phyloP scores from a whole-genome alignment of 2,113 vertebrate genomes.

The Synchiropus splendidus region DNA sequence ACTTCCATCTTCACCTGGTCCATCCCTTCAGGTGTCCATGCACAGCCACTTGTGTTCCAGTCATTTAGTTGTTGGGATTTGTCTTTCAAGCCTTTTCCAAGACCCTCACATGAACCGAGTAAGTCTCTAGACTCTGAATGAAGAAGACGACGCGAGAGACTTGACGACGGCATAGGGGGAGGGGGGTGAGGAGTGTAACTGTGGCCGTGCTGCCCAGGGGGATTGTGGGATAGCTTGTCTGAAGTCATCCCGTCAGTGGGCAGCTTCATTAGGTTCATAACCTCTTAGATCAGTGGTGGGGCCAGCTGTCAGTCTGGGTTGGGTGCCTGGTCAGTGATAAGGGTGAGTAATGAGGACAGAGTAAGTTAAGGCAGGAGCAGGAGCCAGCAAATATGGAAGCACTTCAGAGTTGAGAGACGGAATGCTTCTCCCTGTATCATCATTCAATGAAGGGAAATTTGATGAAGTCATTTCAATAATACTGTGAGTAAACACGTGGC shows the following conservation, averaged over 20 bases:
- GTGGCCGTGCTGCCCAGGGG: slow-evolving; percentile 55
- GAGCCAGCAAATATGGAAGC: too few species aligned
- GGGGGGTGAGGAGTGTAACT: slow-evolving; percentile 50
- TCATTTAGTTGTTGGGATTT: too few species aligned
- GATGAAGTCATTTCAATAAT: too few species aligned
- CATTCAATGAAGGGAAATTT: too few species aligned
- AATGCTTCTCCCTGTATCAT: too few species aligned
- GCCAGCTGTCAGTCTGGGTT: slow-evolving; percentile 64
- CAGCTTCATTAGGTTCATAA: slow-evolving; percentile 74
- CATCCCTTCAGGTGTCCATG: too few species aligned
- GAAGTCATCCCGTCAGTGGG: slow-evolving; percentile 64
- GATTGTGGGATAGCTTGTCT: slow-evolving; percentile 62
- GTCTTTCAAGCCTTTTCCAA: too few species aligned
- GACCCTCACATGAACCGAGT: too few species aligned
- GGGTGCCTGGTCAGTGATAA: slow-evolving; percentile 62
- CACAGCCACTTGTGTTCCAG: too few species aligned
- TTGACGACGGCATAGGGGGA: slow-evolving; percentile 18
- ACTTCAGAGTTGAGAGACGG: too few species aligned
- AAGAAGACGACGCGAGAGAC: slow-evolving; percentile 3
- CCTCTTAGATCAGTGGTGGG: slow-evolving; percentile 61
- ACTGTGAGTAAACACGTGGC: too few species aligned
- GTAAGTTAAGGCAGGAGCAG: slow-evolving; percentile 40
- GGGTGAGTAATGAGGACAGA: slow-evolving; percentile 65
- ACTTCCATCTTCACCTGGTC: too few species aligned
- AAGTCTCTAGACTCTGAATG: slow-evolving; percentile 5